These are phyloP conservation scores for Eristalinus sepulchralis DNA, from an alignment of 2,888 invertebrate species.

Conservation along the genomic window DNA sequence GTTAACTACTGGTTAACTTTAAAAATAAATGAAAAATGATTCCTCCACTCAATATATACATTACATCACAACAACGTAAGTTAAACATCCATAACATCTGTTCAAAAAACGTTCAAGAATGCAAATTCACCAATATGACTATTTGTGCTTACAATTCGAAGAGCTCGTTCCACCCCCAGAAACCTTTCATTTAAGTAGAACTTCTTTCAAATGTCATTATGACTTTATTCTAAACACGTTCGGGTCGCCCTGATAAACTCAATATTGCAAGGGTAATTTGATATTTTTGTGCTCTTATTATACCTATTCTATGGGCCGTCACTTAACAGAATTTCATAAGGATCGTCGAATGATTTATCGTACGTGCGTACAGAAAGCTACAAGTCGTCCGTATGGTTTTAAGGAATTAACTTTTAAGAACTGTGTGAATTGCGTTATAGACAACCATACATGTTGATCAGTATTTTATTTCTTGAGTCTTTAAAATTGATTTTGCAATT, in stretches of 20 bases:
- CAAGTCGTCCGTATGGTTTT: neutral
- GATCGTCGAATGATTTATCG: slow-evolving; percentile 5
- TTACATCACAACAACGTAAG: neutral
- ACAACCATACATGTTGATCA: too few relatives aligned
- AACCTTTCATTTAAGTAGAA: slow-evolving; percentile 52
- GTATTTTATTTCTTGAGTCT: too few relatives aligned
- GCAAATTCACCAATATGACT: slow-evolving; percentile 62
- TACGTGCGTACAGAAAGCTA: neutral
- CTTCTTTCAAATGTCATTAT: slow-evolving; percentile 57
- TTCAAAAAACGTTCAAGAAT: slow-evolving; percentile 53
- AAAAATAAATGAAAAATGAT: neutral
- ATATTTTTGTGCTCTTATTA: slow-evolving; percentile 62
- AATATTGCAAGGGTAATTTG: slow-evolving; percentile 70
- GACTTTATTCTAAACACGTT: slow-evolving; percentile 62
- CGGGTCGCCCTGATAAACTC: slow-evolving; percentile 67
- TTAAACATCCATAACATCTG: neutral
- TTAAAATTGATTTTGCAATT: too few relatives aligned
- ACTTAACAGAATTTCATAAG: slow-evolving; percentile 46
- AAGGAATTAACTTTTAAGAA: too few relatives aligned
- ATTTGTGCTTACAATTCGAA: slow-evolving; percentile 65
- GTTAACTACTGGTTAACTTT: too few relatives aligned
- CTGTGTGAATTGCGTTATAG: too few relatives aligned
- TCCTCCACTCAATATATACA: neutral
- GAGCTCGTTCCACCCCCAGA: slow-evolving; percentile 44
- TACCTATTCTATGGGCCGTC: slow-evolving; percentile 57